Conservation (phyloP, 1,140 invertebrate genomes). For the Parapsyche elsis region DNA sequence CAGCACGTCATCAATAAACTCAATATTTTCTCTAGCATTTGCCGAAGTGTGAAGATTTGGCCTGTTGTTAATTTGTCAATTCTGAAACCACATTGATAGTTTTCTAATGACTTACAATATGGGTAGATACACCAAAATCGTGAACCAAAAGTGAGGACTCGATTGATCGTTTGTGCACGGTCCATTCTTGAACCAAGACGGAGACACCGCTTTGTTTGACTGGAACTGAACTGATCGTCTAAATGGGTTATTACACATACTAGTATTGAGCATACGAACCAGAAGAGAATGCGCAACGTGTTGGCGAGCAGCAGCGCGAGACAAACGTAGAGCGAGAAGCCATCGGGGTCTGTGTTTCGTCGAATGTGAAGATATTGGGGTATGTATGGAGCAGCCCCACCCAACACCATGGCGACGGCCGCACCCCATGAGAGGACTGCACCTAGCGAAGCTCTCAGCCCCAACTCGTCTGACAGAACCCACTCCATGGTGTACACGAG, state of each 20-base stretch:
- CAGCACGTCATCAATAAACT: too few relatives aligned
- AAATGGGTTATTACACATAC: too few relatives aligned
- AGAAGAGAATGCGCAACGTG: slow-evolving; percentile 96
- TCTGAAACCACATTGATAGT: too few relatives aligned
- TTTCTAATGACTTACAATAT: too few relatives aligned
- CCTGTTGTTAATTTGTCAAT: too few relatives aligned
- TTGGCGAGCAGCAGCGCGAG: slow-evolving; percentile 94
- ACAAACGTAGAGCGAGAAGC: slow-evolving; percentile 97
- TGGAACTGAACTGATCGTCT: background rate
- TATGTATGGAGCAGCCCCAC: slow-evolving; percentile 86
- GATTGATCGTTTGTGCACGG: too few relatives aligned
- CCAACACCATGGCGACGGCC: slow-evolving; percentile 89
- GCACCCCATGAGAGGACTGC: slow-evolving; percentile 76
- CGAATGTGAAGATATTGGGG: slow-evolving; percentile 95
- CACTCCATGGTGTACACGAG: slow-evolving; percentile 74
- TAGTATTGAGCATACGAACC: slow-evolving; percentile 77
- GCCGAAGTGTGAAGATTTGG: too few relatives aligned
- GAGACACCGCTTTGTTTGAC: too few relatives aligned
- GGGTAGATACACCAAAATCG: too few relatives aligned
- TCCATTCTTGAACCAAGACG: too few relatives aligned
- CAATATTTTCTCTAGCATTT: too few relatives aligned
- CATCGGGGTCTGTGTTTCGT: slow-evolving; percentile 89
- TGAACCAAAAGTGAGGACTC: too few relatives aligned
- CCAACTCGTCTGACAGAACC: slow-evolving; percentile 77
- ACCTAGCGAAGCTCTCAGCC: slow-evolving; percentile 68